phyloP scores from a whole-genome alignment of 2,888 invertebrate genomes.

The Diadromus collaris region DNA sequence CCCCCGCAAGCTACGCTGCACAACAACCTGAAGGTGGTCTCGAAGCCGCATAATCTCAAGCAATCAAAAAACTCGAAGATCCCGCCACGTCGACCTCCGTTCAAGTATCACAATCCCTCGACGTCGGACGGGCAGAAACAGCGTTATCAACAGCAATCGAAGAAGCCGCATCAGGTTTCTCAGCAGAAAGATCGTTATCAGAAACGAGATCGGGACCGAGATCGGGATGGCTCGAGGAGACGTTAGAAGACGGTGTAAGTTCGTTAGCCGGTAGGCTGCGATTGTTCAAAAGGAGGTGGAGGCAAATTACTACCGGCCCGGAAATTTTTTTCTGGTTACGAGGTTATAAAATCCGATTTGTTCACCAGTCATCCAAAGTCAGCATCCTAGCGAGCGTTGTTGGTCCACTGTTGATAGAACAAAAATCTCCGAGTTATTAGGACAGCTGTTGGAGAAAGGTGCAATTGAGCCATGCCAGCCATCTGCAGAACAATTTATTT shows the following conservation, averaged over 20 bases:
- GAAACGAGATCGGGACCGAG: not conserved
- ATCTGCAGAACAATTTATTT: not conserved
- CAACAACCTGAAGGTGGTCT: not conserved
- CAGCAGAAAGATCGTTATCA: not conserved
- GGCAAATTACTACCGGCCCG: not conserved
- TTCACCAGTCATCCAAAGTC: conserved; percentile 1
- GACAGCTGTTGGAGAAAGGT: conserved; percentile 12
- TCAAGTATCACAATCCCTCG: too few relatives aligned
- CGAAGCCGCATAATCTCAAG: not conserved
- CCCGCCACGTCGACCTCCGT: too few relatives aligned
- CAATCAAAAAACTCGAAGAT: too few relatives aligned
- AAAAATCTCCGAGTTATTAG: not conserved
- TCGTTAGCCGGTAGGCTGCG: not conserved
- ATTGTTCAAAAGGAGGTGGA: not conserved
- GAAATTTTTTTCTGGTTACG: conserved; percentile 1
- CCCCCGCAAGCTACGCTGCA: too few relatives aligned
- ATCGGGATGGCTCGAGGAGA: not conserved
- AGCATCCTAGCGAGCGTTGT: not conserved
- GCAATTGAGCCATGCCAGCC: not conserved
- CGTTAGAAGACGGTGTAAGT: not conserved
- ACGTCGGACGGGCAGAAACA: too few relatives aligned
- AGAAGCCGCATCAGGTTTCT: too few relatives aligned
- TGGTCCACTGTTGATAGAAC: not conserved
- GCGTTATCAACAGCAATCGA: too few relatives aligned
- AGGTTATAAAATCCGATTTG: conserved; percentile 67